phyloP scores from a whole-genome alignment of 2,797 vertebrate species.

The Enoplosus armatus region DNA sequence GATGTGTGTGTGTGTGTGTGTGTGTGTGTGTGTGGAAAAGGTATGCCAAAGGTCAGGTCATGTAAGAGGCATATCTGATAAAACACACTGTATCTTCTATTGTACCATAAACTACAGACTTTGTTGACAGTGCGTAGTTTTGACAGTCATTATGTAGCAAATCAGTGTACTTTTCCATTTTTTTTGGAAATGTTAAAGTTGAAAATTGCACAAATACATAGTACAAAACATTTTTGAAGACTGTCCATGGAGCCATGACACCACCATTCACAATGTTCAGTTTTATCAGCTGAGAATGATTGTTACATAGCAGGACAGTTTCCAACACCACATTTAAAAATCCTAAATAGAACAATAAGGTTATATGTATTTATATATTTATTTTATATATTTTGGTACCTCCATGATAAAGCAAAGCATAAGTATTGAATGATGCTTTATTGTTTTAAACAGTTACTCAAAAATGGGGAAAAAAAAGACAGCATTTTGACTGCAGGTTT shows the following conservation, averaged over 20 bases:
- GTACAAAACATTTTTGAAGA: not conserved
- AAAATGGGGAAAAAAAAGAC: not conserved
- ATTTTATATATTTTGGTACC: not conserved
- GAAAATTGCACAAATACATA: not conserved
- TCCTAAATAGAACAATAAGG: not conserved
- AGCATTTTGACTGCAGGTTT: not conserved
- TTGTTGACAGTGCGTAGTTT: not conserved
- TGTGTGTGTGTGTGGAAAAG: not conserved
- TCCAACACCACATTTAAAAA: not conserved
- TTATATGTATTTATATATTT: not conserved
- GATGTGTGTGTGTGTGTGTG: not conserved
- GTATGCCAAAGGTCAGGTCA: slow-evolving; percentile 9
- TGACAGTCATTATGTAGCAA: not conserved
- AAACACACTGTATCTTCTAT: not conserved
- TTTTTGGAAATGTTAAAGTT: not conserved
- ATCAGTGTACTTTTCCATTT: not conserved
- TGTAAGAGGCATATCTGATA: not conserved
- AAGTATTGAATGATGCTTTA: not conserved
- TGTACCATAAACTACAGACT: not conserved
- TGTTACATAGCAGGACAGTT: not conserved
- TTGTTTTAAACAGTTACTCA: not conserved
- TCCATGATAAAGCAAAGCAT: not conserved
- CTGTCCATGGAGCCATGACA: not conserved
- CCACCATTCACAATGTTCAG: not conserved
- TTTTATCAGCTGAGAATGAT: not conserved